Percentiles rank a stretch among this genome's conserved stretches.
Conservation (phyloP, 2,797 vertebrate species). For the Typhlichthys eigenmanni region DNA sequence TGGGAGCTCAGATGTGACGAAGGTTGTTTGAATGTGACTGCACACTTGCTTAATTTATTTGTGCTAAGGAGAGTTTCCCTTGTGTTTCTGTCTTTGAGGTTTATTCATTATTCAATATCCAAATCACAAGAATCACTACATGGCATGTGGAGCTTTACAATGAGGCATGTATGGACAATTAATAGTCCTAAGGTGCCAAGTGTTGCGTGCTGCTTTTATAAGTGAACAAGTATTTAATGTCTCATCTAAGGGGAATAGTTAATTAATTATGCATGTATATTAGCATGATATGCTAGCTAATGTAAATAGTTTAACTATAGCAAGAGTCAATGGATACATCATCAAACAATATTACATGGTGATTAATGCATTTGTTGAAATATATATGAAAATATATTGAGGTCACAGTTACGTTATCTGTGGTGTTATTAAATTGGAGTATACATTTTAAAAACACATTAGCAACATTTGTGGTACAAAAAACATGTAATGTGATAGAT, state of each 20-base stretch:
- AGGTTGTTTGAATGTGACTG: slow-evolving; percentile 31
- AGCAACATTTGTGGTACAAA: no score
- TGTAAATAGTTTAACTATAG: slow-evolving; percentile 39
- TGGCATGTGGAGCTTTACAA: slow-evolving; percentile 61
- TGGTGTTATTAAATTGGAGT: no score
- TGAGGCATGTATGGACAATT: slow-evolving; percentile 55
- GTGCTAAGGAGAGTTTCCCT: slow-evolving; percentile 28
- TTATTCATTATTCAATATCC: slow-evolving; percentile 46
- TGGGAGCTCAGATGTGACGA: slow-evolving; percentile 32
- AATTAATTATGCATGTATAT: slow-evolving; percentile 67
- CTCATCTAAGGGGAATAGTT: slow-evolving; percentile 54
- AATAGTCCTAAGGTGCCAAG: slow-evolving; percentile 57
- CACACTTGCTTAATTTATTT: slow-evolving; percentile 42
- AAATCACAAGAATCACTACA: slow-evolving; percentile 37
- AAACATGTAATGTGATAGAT: no score
- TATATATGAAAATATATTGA: no score
- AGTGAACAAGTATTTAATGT: slow-evolving; percentile 74
- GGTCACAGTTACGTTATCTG: no score
- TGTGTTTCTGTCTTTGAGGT: slow-evolving; percentile 39
- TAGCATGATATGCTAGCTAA: slow-evolving; percentile 43
- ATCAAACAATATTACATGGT: slow-evolving; percentile 15
- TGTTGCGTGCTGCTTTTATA: slow-evolving; percentile 70
- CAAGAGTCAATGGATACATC: slow-evolving; percentile 33
- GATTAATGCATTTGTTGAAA: no score
- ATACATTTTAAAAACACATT: no score